Evolutionary conservation across 2,797 vertebrate species (phyloP), one percentile per base, ranked within the genome.

Genomic region (Parauchenoglanis punctatus): DNA sequence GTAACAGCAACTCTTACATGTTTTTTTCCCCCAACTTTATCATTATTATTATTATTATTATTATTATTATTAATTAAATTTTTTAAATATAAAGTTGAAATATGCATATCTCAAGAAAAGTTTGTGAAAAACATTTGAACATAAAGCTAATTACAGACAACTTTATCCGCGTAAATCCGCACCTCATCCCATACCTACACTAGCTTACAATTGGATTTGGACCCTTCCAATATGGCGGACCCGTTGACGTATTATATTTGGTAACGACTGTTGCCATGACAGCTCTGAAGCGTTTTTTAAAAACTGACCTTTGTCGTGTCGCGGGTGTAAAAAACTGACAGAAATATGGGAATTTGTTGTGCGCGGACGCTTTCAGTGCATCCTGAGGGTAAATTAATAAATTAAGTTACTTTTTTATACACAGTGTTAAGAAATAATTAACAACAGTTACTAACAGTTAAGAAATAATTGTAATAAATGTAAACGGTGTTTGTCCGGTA

Each of bases 221-320:
- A 83, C 81, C 81, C 6, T 31, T 20, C 63, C 61, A 67, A 83
- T 31, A 83, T 83, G 81, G 61, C 81, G 13, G 15, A 28, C 44
- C 28, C 8, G 25, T 28, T 46, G 35, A 28, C 59, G 23, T 35
- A 0, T 78, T 8, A 0, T 28, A 0, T 80, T 80, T 2, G 31
- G 28, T 23, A 77, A 15, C 17, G 20, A 4, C 81, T 67, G 61
- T 83, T 83, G 46, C 44, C 44, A 23, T 52, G 81, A 2, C 81
- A 83, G 3, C 81, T 31, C 44, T 52, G 7, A 67, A 82, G 59
- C 40, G 40, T 49, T 65, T 28, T 28, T 59, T 2, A 31, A 65
- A 78, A 52, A 20, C 81, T 5, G 15, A 83, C 7, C 5, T 83
- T 6, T 23, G 17, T 54, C 46, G n/a, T 23, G 46, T 31, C n/a